These are phyloP conservation scores for Vimba vimba DNA, from an alignment of 2,113 vertebrate genomes.

Conservation along the genomic window DNA sequence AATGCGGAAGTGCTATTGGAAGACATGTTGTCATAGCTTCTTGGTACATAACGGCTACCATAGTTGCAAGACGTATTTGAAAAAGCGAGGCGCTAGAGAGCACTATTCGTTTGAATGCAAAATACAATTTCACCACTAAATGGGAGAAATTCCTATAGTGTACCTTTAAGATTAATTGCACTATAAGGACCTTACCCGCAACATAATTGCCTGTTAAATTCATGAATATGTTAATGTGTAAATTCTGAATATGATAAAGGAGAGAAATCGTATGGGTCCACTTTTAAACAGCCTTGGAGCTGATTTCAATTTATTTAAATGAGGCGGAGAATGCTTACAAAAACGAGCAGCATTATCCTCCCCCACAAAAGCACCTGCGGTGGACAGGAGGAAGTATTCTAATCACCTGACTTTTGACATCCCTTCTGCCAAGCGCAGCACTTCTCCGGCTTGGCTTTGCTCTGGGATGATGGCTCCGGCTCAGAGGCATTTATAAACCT, in stretches of 20 bases:
- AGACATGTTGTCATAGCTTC: too few species aligned
- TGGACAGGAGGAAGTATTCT: conserved; percentile 22
- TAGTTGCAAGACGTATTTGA: too few species aligned
- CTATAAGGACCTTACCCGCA: not conserved
- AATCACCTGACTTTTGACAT: conserved; percentile 58
- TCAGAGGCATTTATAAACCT: conserved; percentile 39
- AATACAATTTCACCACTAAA: too few species aligned
- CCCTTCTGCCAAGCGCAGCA: conserved; percentile 56
- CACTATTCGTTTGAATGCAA: too few species aligned
- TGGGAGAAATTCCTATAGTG: too few species aligned
- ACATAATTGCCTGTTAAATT: conserved; percentile 16
- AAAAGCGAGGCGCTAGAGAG: too few species aligned
- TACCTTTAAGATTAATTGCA: conserved; percentile 15
- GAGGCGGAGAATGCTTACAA: conserved; percentile 7
- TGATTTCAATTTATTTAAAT: conserved; percentile 48
- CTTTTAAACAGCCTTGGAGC: conserved; percentile 6
- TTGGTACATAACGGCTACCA: too few species aligned
- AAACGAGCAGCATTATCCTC: conserved; percentile 9
- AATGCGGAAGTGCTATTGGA: too few species aligned
- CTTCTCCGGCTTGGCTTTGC: conserved; percentile 47
- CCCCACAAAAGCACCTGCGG: conserved; percentile 46
- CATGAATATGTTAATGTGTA: conserved; percentile 23
- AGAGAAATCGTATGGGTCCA: not conserved
- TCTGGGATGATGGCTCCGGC: conserved; percentile 17
- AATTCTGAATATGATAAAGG: not conserved